Evolutionary conservation across 2,113 vertebrate species (phyloP), one percentile per base, ranked within the genome.

Genomic region (Macquaria ambigua): DNA sequence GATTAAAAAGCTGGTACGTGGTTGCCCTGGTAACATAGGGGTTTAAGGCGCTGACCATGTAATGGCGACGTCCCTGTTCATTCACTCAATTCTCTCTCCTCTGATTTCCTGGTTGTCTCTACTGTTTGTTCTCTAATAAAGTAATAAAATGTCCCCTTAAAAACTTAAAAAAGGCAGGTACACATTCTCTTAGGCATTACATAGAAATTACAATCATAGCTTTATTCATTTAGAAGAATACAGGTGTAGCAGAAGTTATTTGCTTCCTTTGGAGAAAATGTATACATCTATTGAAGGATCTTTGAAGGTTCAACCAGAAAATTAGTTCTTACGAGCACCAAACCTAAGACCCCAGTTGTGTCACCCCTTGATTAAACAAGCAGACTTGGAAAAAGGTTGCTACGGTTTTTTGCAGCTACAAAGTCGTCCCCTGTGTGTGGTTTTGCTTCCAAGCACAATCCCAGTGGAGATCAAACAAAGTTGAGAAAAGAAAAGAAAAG

Each of bases 251-350:
- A 56, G 1, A 34, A 55, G 68, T 59, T 59, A 55, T 63, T 15
- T 31, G 28, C 28, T 31, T 31, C 28, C 28, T 31, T 31, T 31
- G 2, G 28, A 31, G 28, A 31, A 31, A 31, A 31, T 2, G 28
- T 31, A 31, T 31, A 14, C 3, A 5, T 71, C 5, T 46, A 18
- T 28, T 31, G 8, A 66, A 95, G 95, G 95, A 97, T 96, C 97
- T 97, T 97, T 96, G 96, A 97, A 97, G 97, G 97, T 97, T 98
- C 96, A 97, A 96, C 96, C 96, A 96, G 96, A 97, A 97, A 97
- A 97, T 96, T 93, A 96, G 97, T 97, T 97, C 96, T 97, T 97
- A 97, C 95, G 95, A 97, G 96, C 96, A 96, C 93, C 92, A 96
- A 96, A 96, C 96, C 37, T 9, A 53, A 75, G 43, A 72, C 25